Base-by-base conservation (phyloP, 2,797 vertebrate species). In the Leucoraja ocellata region DNA sequence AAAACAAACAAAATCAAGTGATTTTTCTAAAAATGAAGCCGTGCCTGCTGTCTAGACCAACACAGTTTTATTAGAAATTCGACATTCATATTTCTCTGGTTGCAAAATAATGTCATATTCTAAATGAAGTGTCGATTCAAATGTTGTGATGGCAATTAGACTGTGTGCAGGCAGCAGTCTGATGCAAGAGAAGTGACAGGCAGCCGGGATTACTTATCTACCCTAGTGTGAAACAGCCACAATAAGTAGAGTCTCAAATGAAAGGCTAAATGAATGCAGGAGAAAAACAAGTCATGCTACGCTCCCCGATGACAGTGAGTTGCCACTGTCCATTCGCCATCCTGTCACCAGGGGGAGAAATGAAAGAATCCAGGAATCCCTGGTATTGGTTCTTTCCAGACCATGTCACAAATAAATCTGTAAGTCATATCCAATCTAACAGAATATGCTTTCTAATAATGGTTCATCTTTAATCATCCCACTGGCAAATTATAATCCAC, bases 71-170 rank as follows among this genome's bases (percentile, higher is more conserved):
- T 92, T 76, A 92, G 90, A 76, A 92, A 92, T 92, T 92, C 90
- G n/a, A 76, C 25, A 92, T 92, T 76, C 90, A 92, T 76, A 76
- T 92, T 92, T 36, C 90, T 76, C 39, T 58, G 90, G 90, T 92
- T 92, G 73, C 36, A 73, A 92, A 92, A 92, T 92, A 76, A 73
- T 92, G 71, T 92, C 71, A 76, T 92, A 74, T 92, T 92, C 90
- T 76, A 92, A 91, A 92, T 76, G 90, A 92, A 92, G 68, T 92
- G 90, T 76, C 90, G 90, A 92, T 92, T 92, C 90, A 76, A 92
- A 92, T 76, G 90, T 76, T 92, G 90, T 92, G 90, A 92, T 92
- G 71, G 90, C 90, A 76, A 92, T 92, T 92, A 92, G 90, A 92
- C 90, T 76, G 39, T 23, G 10, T 88, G 84, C 71, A 92, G 90